Percentiles rank a stretch among this genome's conserved stretches.
Evolutionary conservation across 37 sponge, comb jelly and placozoan genomes (phyloP).

Genomic region (Oopsacas minuta): DNA sequence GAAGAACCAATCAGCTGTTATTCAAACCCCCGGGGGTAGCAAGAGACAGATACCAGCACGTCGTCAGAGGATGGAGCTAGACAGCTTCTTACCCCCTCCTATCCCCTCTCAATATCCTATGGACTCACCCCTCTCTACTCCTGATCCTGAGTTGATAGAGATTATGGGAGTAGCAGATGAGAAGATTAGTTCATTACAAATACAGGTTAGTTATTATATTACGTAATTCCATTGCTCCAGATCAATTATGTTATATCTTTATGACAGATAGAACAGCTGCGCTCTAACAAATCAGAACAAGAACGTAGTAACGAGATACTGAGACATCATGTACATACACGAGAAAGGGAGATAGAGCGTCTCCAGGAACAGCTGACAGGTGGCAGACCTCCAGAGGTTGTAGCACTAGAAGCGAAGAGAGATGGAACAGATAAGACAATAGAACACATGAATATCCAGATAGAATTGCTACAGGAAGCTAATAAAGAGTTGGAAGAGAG

Average conservation of each 20-base stretch:
- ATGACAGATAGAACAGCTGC: neutral
- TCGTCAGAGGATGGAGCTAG: slow-evolving; percentile 90
- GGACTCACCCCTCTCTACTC: slow-evolving; percentile 25
- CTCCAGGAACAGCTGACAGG: slow-evolving; percentile 61
- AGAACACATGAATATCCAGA: slow-evolving; percentile 93
- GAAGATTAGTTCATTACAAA: slow-evolving; percentile 53
- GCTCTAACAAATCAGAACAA: neutral
- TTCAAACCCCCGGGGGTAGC: slow-evolving; percentile 92
- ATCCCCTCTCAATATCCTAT: neutral
- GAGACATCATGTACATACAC: slow-evolving; percentile 39
- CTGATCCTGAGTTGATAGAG: slow-evolving; percentile 81
- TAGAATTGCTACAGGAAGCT: slow-evolving; percentile 82
- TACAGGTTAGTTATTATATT: slow-evolving; percentile 18
- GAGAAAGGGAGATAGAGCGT: slow-evolving; percentile 89
- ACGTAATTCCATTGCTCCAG: no score
- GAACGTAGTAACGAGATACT: neutral
- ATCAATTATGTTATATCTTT: no score
- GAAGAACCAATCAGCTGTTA: slow-evolving; percentile 87
- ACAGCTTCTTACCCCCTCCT: slow-evolving; percentile 43
- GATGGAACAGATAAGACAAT: slow-evolving; percentile 68
- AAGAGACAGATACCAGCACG: slow-evolving; percentile 74
- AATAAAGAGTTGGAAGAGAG: slow-evolving; percentile 66
- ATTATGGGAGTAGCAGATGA: slow-evolving; percentile 82
- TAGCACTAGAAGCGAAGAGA: slow-evolving; percentile 58
- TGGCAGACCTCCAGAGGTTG: slow-evolving; percentile 84